Evolutionary conservation across 2,888 invertebrate genomes (phyloP).

Genomic region (Carterocephalus palaemon): DNA sequence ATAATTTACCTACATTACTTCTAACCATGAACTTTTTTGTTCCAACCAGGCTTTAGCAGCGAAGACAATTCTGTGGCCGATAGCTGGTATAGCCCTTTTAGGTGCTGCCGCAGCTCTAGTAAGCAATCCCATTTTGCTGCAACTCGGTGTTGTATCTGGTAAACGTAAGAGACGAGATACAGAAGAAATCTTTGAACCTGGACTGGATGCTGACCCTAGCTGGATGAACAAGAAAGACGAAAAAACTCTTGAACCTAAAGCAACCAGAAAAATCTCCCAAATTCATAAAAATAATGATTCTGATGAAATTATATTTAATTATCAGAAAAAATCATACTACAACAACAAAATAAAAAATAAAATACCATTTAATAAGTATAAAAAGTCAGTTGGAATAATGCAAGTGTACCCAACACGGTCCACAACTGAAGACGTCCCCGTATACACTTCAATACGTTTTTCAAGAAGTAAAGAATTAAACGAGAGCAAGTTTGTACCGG

Average conservation of each 20-base stretch:
- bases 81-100: slow-evolving; percentile 88
- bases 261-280: not conserved
- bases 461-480: slow-evolving; percentile 32
- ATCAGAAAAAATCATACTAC: not conserved
- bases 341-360: slow-evolving; percentile 6
- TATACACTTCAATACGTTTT: slow-evolving; percentile 24
- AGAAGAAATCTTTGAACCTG: slow-evolving; percentile 43
- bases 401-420: slow-evolving; percentile 29
- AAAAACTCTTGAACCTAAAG: slow-evolving; percentile 1
- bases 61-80: slow-evolving; percentile 82
- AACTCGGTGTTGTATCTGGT: slow-evolving; percentile 86
- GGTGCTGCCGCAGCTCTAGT: slow-evolving; percentile 89
- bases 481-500: slow-evolving; percentile 48
- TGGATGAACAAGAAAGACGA: slow-evolving; percentile 14
- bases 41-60: slow-evolving; percentile 78
- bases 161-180: slow-evolving; percentile 73
- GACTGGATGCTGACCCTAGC: slow-evolving; percentile 17
- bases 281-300: not conserved
- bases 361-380: slow-evolving; percentile 12
- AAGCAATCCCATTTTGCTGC: slow-evolving; percentile 86
- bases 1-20: too few relatives aligned
- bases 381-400: slow-evolving; percentile 25
- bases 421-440: slow-evolving; percentile 25
- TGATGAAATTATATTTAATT: not conserved
- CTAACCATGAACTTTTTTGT: slow-evolving; percentile 27